Conservation (phyloP, 1,140 invertebrate species). For the Tetramorium alpestre region DNA sequence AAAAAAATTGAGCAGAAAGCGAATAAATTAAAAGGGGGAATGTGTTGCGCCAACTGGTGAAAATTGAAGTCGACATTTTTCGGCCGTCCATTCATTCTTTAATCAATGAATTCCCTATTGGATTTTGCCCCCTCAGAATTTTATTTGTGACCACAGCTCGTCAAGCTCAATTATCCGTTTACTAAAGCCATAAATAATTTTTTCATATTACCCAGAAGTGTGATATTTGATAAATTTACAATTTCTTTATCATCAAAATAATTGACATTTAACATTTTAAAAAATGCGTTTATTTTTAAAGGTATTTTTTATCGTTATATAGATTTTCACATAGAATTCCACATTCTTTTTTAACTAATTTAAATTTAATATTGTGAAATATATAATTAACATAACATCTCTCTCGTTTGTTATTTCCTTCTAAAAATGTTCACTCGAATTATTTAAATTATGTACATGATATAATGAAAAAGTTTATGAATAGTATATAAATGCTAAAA, state of each 20-base stretch:
- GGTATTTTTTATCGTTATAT: not conserved
- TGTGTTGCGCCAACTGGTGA: constrained; percentile 57
- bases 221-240: not conserved
- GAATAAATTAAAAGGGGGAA: constrained; percentile 49
- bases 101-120: constrained; percentile 54
- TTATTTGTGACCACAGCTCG: constrained; percentile 19
- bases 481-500: not conserved
- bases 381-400: not conserved
- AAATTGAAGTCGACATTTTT: constrained; percentile 51
- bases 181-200: constrained; percentile 18
- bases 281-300: not conserved
- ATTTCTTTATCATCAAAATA: not conserved
- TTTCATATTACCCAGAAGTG: not conserved
- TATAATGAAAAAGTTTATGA: not conserved
- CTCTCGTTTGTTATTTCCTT: not conserved
- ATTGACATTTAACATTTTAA: not conserved
- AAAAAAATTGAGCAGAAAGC: constrained; percentile 44
- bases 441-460: not conserved
- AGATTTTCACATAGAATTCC: not conserved
- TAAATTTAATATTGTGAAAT: not conserved
- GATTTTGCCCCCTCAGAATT: constrained; percentile 39
- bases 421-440: not conserved
- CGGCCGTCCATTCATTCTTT: constrained; percentile 42
- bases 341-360: not conserved
- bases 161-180: constrained; percentile 34